Evolutionary conservation across 37 sponge, comb jelly and placozoan species (phyloP), one percentile per base, ranked within the genome.

Genomic region (Hormiphora californensis): DNA sequence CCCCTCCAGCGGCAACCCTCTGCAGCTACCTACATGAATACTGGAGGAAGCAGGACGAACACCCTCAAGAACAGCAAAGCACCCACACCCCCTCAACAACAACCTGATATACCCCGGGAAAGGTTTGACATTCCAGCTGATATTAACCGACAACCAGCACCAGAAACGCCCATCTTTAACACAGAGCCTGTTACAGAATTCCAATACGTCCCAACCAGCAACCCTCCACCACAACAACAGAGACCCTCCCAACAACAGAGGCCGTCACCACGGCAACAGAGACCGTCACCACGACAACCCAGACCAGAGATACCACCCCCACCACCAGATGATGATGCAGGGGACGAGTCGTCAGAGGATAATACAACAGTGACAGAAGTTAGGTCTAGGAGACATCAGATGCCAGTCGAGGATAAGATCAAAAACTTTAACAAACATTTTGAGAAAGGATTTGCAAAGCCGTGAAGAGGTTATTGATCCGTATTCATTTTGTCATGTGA

Each of bases 351-450:
- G 28, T 73, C 81, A 1, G 81, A 73, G 27, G 81, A 73, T 19
- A 73, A 73, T 40, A 73, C 81, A 40, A 41, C 32, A 0, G 81
- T n/a, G n/a, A n/a, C n/a, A n/a, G n/a, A n/a, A n/a, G n/a, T n/a
- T n/a, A n/a, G n/a, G n/a, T n/a, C n/a, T n/a, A n/a, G n/a, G n/a
- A n/a, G n/a, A n/a, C n/a, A n/a, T n/a, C n/a, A n/a, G n/a, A n/a
- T n/a, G n/a, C n/a, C n/a, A n/a, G n/a, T n/a, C n/a, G n/a, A n/a
- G n/a, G n/a, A n/a, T n/a, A n/a, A n/a, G n/a, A n/a, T n/a, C n/a
- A n/a, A n/a, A n/a, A n/a, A n/a, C n/a, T n/a, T n/a, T n/a, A n/a
- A n/a, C n/a, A n/a, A n/a, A n/a, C n/a, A n/a, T n/a, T n/a, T n/a
- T n/a, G n/a, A n/a, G n/a, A n/a, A n/a, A n/a, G n/a, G n/a, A n/a